These are phyloP conservation scores for Biston betularia DNA, from an alignment of 2,888 invertebrate genomes.

Conservation along the genomic window DNA sequence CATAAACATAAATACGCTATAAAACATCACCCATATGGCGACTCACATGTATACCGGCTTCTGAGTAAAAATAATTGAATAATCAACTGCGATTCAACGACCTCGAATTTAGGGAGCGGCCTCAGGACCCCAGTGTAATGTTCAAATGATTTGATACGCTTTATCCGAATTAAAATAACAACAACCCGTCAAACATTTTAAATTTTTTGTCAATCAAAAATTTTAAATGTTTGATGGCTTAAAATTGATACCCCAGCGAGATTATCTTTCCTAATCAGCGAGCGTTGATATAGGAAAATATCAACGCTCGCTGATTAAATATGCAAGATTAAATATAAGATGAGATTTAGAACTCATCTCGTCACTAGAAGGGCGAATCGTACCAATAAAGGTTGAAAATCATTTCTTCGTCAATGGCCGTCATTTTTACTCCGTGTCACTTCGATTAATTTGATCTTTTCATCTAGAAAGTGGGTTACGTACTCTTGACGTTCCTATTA, in stretches of 20 bases:
- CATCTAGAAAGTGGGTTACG: slow-evolving; percentile 41
- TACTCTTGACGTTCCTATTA: slow-evolving; percentile 41
- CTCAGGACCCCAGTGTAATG: slow-evolving; percentile 22
- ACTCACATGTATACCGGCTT: slow-evolving; percentile 31
- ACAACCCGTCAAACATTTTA: slow-evolving; percentile 12
- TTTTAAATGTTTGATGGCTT: slow-evolving; percentile 14
- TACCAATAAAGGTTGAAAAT: slow-evolving; percentile 21
- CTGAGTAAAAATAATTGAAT: slow-evolving; percentile 34
- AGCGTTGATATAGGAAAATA: slow-evolving; percentile 10
- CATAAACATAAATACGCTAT: slow-evolving; percentile 72
- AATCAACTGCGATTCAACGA: slow-evolving; percentile 37
- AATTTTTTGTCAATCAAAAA: slow-evolving; percentile 18
- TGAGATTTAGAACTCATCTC: slow-evolving; percentile 5
- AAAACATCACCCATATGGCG: slow-evolving; percentile 62
- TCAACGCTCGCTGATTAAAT: too few relatives aligned
- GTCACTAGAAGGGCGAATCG: slow-evolving; percentile 8
- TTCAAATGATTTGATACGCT: slow-evolving; percentile 32
- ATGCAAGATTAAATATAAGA: slow-evolving; percentile 7
- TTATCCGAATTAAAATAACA: slow-evolving; percentile 34
- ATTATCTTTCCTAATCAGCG: neutral
- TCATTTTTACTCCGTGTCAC: slow-evolving; percentile 31
- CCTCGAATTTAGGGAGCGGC: slow-evolving; percentile 39
- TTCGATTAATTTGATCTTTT: slow-evolving; percentile 39
- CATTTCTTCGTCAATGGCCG: slow-evolving; percentile 19
- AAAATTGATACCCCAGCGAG: slow-evolving; percentile 7